A percentile compares a stretch with the other conserved stretches of the same genome.
These are phyloP conservation scores for Eurystomus glaucurus DNA, from an alignment of 2,797 vertebrate genomes.

Conservation along the genomic window DNA sequence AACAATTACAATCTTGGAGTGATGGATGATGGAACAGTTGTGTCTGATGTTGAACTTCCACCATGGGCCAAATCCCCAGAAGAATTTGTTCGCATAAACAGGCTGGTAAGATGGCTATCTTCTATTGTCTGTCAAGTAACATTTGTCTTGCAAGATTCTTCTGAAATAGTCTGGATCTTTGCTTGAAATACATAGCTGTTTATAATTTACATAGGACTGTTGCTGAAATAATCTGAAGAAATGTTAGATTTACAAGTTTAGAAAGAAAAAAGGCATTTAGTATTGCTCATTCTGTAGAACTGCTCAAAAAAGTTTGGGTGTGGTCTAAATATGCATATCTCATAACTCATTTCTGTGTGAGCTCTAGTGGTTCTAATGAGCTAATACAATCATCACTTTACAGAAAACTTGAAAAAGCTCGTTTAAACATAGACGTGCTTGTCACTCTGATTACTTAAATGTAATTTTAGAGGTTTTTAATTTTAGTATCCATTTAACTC, in stretches of 20 bases:
- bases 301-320: not conserved
- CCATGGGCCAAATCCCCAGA: constrained; percentile 98
- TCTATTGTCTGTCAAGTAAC: constrained; percentile 35
- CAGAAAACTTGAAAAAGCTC: not conserved
- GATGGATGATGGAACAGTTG: constrained; percentile 95
- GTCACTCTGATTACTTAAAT: not conserved
- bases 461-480: not conserved
- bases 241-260: not conserved
- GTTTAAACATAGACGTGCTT: not conserved
- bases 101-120: constrained; percentile 89
- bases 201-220: not conserved
- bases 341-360: not conserved
- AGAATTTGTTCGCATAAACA: constrained; percentile 96
- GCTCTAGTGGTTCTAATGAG: not conserved
- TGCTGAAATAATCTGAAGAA: not conserved
- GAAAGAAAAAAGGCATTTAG: not conserved
- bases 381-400: not conserved
- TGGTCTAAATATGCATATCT: not conserved
- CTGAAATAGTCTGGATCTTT: constrained; percentile 32
- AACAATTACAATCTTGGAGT: constrained; percentile 97
- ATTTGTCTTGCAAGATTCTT: constrained; percentile 14
- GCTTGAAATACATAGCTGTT: not conserved
- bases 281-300: not conserved
- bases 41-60: constrained; percentile 97
- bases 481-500: too few species aligned